Conservation (phyloP, 2,888 invertebrate genomes). For the Laspeyria flexula region DNA sequence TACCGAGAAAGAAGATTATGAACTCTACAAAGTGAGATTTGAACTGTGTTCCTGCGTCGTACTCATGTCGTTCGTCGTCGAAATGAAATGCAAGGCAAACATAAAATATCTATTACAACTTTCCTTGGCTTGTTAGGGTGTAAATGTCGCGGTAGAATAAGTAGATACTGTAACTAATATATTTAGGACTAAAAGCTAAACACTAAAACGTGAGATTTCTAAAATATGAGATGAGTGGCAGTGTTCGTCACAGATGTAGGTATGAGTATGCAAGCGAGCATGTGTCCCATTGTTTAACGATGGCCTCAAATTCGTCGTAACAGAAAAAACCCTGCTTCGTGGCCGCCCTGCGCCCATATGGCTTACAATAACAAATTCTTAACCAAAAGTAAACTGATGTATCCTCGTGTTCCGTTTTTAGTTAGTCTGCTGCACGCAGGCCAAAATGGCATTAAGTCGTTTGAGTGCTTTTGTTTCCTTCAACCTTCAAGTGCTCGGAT, state of each 20-base stretch:
- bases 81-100: too few species aligned
- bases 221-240: neutral
- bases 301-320: conserved; percentile 74
- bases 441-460: conserved; percentile 66
- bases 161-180: neutral
- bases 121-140: too few species aligned
- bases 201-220: neutral
- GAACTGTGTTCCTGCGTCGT: neutral
- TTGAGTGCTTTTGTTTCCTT: conserved; percentile 55
- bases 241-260: conserved; percentile 68
- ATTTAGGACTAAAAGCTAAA: too few species aligned
- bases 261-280: conserved; percentile 65
- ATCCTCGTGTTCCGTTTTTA: conserved; percentile 69
- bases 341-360: conserved; percentile 77
- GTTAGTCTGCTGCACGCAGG: conserved; percentile 39
- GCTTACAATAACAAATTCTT: conserved; percentile 83
- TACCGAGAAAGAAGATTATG: conserved; percentile 53
- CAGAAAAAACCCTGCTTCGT: conserved; percentile 65
- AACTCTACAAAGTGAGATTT: conserved; percentile 9
- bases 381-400: conserved; percentile 81
- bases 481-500: conserved; percentile 53
- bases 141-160: too few species aligned
- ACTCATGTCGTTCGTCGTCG: too few species aligned
- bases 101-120: too few species aligned
- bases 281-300: conserved; percentile 80